phyloP scores from a whole-genome alignment of 1,140 invertebrate species.

The Batillaria attramentaria region DNA sequence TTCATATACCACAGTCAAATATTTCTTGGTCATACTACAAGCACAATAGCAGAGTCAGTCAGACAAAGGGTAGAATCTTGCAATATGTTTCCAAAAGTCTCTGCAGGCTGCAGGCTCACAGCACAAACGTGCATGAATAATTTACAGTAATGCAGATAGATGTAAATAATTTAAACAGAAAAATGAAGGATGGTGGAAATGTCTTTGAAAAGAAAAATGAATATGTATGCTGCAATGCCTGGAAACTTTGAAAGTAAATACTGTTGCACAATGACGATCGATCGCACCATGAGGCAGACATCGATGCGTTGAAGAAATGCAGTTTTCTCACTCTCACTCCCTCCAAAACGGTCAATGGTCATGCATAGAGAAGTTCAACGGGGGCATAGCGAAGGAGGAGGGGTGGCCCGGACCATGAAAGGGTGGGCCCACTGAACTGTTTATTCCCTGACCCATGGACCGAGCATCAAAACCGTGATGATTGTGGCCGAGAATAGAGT shows the following conservation, averaged over 20 bases:
- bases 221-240: neutral
- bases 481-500: constrained; percentile 68
- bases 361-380: constrained; percentile 71
- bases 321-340: neutral
- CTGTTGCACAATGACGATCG: no score
- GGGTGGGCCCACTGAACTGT: constrained; percentile 63
- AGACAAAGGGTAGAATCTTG: no score
- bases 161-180: neutral
- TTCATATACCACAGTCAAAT: no score
- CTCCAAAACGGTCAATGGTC: constrained; percentile 45
- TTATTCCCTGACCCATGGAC: constrained; percentile 63
- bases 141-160: no score
- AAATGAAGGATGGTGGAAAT: neutral
- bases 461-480: constrained; percentile 68
- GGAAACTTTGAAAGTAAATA: neutral
- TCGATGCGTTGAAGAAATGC: no score
- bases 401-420: constrained; percentile 67
- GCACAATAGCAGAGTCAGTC: no score
- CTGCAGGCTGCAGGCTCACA: no score
- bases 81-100: no score
- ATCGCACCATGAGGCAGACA: no score
- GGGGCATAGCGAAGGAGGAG: constrained; percentile 68
- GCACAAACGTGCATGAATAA: no score
- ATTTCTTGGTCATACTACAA: no score
- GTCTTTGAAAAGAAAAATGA: neutral